phyloP scores from a whole-genome alignment of 2,113 vertebrate genomes.

The Erpornis zantholeuca region DNA sequence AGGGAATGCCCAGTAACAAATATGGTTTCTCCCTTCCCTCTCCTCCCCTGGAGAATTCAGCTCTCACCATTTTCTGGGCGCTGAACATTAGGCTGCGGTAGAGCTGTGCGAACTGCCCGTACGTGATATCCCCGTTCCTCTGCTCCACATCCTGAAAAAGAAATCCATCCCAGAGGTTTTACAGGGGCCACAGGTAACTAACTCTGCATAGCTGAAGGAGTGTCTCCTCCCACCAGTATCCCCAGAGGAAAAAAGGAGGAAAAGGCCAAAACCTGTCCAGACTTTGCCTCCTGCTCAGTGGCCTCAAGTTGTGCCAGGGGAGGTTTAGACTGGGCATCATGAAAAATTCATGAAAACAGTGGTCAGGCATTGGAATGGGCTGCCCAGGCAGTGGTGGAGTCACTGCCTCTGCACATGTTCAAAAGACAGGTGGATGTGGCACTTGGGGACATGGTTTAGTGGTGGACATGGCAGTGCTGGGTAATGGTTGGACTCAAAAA shows the following conservation, averaged over 20 bases:
- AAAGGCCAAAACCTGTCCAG: not conserved
- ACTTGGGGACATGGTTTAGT: not conserved
- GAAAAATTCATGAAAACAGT: not conserved
- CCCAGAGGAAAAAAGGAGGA: not conserved
- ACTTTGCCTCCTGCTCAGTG: not conserved
- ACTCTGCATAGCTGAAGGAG: not conserved
- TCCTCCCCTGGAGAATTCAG: not conserved
- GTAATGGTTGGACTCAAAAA: not conserved
- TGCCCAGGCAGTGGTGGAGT: not conserved
- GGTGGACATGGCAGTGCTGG: not conserved
- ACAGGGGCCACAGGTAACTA: not conserved
- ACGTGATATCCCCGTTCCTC: constrained; percentile 91
- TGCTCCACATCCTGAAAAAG: constrained; percentile 87
- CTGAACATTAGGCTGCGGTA: constrained; percentile 97
- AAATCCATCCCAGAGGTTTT: not conserved
- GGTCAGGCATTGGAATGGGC: not conserved
- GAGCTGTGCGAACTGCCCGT: constrained; percentile 92
- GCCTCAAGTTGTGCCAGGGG: not conserved
- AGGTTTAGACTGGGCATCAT: not conserved
- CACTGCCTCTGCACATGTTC: not conserved
- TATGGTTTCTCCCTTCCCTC: not conserved
- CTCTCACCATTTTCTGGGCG: constrained; percentile 90
- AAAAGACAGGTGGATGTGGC: not conserved
- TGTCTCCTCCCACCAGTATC: not conserved
- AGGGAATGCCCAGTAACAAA: not conserved